Conservation (phyloP, 2,797 vertebrate species). For the Microctenopoma lineatum region DNA sequence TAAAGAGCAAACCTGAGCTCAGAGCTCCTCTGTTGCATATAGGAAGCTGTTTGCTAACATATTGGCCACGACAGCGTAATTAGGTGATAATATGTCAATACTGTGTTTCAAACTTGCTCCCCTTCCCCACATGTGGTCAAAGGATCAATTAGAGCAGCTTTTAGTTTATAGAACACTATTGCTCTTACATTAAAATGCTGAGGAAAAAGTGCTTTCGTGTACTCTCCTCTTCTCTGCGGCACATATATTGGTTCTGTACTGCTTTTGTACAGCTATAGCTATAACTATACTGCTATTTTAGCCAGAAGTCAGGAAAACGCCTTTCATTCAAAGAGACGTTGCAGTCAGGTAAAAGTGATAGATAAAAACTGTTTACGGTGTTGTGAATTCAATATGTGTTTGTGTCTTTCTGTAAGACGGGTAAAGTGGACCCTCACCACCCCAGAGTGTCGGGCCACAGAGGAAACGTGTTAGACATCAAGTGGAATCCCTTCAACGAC, state of each 20-base stretch:
- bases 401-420: conserved; percentile 82
- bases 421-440: conserved; percentile 92
- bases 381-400: background rate
- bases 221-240: too few relatives aligned
- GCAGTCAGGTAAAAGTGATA: background rate
- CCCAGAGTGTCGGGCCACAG: conserved; percentile 91
- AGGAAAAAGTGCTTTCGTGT: too few relatives aligned
- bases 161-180: background rate
- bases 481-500: conserved; percentile 96
- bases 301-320: background rate
- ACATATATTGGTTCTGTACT: background rate
- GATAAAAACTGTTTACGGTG: background rate
- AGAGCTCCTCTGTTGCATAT: too few relatives aligned
- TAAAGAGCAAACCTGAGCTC: too few relatives aligned
- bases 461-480: conserved; percentile 93
- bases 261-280: too few relatives aligned
- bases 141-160: background rate
- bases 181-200: too few relatives aligned
- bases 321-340: background rate
- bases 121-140: background rate
- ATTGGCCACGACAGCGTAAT: background rate
- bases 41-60: background rate
- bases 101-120: background rate
- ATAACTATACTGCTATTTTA: conserved; percentile 1
- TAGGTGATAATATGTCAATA: background rate